These are phyloP conservation scores for Crotalus horridus DNA, from an alignment of 2,113 vertebrate genomes.

Conservation along the genomic window DNA sequence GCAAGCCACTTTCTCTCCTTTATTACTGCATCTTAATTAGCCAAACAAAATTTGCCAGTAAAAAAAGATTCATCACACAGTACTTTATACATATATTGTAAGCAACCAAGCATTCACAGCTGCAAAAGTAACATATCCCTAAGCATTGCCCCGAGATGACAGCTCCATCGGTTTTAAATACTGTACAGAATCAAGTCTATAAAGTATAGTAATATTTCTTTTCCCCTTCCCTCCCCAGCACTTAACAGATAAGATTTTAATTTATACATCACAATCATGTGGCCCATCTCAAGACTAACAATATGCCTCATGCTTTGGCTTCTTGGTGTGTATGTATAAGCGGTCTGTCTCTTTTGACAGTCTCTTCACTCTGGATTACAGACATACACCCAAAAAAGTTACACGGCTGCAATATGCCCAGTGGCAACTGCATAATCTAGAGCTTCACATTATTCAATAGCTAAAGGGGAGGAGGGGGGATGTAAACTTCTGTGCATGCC, in stretches of 20 bases:
- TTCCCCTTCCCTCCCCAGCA: slow-evolving; percentile 40
- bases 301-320: slow-evolving; percentile 96
- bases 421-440: slow-evolving; percentile 62
- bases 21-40: slow-evolving; percentile 72
- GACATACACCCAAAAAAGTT: slow-evolving; percentile 78
- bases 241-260: slow-evolving; percentile 61
- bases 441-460: slow-evolving; percentile 84
- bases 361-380: slow-evolving; percentile 72
- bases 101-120: slow-evolving; percentile 83
- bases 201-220: slow-evolving; percentile 63
- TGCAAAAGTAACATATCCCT: slow-evolving; percentile 71
- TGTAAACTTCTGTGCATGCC: slow-evolving; percentile 73
- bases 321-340: slow-evolving; percentile 56
- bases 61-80: slow-evolving; percentile 80
- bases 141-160: slow-evolving; percentile 61
- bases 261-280: slow-evolving; percentile 79
- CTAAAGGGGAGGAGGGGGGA: slow-evolving; percentile 64
- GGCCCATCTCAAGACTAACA: slow-evolving; percentile 83
- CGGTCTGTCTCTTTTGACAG: slow-evolving; percentile 54
- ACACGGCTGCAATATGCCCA: slow-evolving; percentile 75
- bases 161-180: slow-evolving; percentile 64
- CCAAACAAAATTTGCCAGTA: slow-evolving; percentile 73
- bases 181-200: slow-evolving; percentile 82
- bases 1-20: slow-evolving; percentile 70
- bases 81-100: slow-evolving; percentile 81